These are phyloP conservation scores for Lophius americanus DNA, from an alignment of 2,797 vertebrate species.

Conservation along the genomic window DNA sequence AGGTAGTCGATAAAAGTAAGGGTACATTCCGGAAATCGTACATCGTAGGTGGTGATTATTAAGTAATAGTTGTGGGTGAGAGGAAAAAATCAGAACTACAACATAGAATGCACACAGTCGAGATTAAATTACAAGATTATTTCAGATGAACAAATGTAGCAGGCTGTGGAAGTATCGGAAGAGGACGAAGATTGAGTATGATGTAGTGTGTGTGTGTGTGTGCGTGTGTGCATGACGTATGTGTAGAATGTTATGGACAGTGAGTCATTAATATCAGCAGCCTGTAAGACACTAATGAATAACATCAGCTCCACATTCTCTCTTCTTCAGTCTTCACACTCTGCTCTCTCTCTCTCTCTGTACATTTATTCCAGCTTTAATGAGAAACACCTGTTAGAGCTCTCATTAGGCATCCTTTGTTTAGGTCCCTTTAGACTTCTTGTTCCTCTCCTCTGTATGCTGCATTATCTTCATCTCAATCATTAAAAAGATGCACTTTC, in stretches of 20 bases:
- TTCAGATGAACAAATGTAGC: conserved; percentile 17
- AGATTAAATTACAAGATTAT: conserved; percentile 32
- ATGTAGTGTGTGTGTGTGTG: conserved; percentile 16
- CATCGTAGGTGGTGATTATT: no score
- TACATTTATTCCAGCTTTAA: conserved; percentile 58
- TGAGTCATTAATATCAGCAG: conserved; percentile 71
- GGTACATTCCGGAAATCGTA: no score
- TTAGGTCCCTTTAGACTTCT: conserved; percentile 62
- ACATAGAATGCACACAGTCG: neutral
- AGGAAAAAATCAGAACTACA: conserved; percentile 17
- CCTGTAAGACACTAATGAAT: conserved; percentile 75
- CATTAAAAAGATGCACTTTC: conserved; percentile 9
- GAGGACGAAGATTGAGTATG: neutral
- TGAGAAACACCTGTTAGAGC: conserved; percentile 78
- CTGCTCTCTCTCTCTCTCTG: conserved; percentile 20
- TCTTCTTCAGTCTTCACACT: conserved; percentile 31
- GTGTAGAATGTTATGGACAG: conserved; percentile 42
- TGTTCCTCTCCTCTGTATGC: conserved; percentile 26
- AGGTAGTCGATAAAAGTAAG: no score
- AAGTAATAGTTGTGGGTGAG: neutral
- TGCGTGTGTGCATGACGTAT: neutral
- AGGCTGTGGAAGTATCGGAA: conserved; percentile 14
- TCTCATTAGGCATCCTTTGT: conserved; percentile 62
- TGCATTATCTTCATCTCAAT: conserved; percentile 20
- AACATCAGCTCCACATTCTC: conserved; percentile 64